Base-by-base conservation (phyloP, 2,113 vertebrate genomes). In the Urocynchramus pylzowi region DNA sequence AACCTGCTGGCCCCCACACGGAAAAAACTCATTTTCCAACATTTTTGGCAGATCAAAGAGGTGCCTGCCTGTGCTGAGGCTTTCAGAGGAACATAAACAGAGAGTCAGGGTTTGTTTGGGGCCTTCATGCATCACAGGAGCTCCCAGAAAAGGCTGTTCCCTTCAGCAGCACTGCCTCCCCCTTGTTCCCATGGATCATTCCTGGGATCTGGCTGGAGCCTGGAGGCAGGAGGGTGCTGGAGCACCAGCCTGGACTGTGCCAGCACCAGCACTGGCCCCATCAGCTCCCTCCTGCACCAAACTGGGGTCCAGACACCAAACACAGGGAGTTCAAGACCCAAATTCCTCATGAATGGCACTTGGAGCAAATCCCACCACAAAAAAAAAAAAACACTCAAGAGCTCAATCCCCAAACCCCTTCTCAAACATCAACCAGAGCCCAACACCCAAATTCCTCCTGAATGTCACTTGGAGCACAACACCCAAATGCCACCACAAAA, bases 1-100 rank as follows among this genome's bases (percentile, higher is more conserved):
- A 20, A 65, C 54, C 75, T 23, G n/a, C 31, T 39, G 16, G n/a
- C 52, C 49, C 73, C 87, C 3, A 5, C 11, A 60, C 0, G 6
- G 31, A 70, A 94, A n/a, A 82, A 82, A 87, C 47, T 68, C 82
- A 65, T 88, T 91, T 87, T 30, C 76, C 54, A 84, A 2, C 4
- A 1, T 71, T 95, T 81, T 91, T 76, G 88, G 89, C 60, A 69
- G 60, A 95, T 90, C 59, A 61, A 91, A 88, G 82, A 79, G 93
- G 79, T 41, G 49, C 82, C 93, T n/a, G 75, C 84, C 85, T 54
- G 80, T 68, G 86, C 89, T 81, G 88, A 47, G 84, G 41, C 84
- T 86, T 81, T 83, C 87, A 68, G 86, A 22, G 93, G 81, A 70
- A 92, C 86, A 95, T 45, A 84, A 95, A 80, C 73, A 64, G 57